These are phyloP conservation scores for Lepilemur septentrionalis DNA, from an alignment of 2,797 vertebrate genomes.

Conservation along the genomic window DNA sequence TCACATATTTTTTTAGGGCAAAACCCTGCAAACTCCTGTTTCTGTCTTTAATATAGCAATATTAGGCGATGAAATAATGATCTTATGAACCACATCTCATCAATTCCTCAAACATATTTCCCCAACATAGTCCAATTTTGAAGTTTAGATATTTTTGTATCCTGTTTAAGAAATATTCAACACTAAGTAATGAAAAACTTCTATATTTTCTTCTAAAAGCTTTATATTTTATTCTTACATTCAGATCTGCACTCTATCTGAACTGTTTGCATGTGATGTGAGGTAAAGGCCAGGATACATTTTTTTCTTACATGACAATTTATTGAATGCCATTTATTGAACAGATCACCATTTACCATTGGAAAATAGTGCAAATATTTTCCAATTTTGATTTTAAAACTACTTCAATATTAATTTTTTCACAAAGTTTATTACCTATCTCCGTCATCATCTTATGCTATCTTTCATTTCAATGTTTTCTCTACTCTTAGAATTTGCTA, in stretches of 20 bases:
- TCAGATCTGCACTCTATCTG: not conserved
- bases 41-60: too few relatives aligned
- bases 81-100: too few relatives aligned
- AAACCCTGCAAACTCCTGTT: too few relatives aligned
- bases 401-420: not conserved
- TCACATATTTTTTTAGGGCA: too few relatives aligned
- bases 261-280: not conserved
- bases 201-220: not conserved
- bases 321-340: not conserved
- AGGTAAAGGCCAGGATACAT: not conserved
- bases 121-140: not conserved
- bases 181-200: not conserved
- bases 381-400: not conserved
- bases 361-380: not conserved
- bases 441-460: not conserved
- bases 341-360: not conserved
- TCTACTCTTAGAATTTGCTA: not conserved
- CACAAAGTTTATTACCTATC: not conserved
- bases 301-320: not conserved
- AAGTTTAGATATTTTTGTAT: not conserved
- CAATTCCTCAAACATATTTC: too few relatives aligned
- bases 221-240: not conserved
- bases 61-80: too few relatives aligned
- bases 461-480: not conserved
- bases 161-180: not conserved